Evolutionary conservation across 2,797 vertebrate species (phyloP).

Genomic region (Enteromius paludinosus): DNA sequence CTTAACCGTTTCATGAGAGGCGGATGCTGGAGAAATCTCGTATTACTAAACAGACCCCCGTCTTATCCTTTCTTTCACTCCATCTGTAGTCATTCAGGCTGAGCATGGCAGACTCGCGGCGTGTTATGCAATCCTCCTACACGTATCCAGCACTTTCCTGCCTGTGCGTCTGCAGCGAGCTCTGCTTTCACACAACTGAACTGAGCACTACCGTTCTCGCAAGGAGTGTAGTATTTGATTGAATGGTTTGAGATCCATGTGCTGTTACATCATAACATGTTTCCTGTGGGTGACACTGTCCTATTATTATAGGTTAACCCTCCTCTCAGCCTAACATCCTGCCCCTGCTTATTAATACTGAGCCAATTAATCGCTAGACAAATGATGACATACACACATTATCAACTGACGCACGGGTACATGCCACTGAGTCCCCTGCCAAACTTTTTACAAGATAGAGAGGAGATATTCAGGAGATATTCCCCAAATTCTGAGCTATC

Average conservation of each 20-base stretch:
- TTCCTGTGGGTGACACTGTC: constrained; percentile 10
- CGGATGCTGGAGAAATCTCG: not conserved
- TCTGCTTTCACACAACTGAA: not conserved
- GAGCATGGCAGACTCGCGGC: not conserved
- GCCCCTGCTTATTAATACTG: constrained; percentile 16
- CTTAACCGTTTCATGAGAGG: not conserved
- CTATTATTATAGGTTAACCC: not conserved
- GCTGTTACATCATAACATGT: constrained; percentile 1
- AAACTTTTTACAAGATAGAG: not conserved
- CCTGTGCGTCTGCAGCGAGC: not conserved
- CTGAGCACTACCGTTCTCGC: not conserved
- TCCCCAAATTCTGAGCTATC: not conserved
- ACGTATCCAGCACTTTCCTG: not conserved
- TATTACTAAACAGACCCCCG: not conserved
- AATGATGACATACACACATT: not conserved
- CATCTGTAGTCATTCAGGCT: not conserved
- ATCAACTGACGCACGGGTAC: not conserved
- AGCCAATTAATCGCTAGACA: constrained; percentile 21
- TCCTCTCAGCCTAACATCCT: not conserved
- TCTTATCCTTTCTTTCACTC: not conserved
- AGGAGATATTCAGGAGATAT: too few relatives aligned
- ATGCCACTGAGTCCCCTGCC: not conserved
- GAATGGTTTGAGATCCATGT: not conserved
- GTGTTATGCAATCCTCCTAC: constrained; percentile 35
- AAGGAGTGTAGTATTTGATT: not conserved